Conservation (phyloP, 1,140 invertebrate species). For the Ips nitidus region DNA sequence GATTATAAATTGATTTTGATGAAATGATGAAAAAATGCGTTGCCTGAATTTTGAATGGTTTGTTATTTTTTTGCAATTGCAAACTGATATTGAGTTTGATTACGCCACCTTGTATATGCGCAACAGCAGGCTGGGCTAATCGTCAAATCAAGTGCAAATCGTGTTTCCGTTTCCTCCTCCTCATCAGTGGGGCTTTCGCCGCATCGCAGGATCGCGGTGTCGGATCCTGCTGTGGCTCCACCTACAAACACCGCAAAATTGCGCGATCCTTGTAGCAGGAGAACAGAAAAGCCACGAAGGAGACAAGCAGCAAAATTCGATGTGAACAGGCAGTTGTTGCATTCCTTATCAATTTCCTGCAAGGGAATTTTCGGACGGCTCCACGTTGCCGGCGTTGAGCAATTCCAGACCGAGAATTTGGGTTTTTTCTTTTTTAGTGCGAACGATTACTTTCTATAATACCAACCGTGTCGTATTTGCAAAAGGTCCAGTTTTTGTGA, state of each 20-base stretch:
- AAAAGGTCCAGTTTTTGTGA: too few relatives aligned
- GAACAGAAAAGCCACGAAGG: slow-evolving; percentile 5
- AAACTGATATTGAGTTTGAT: too few relatives aligned
- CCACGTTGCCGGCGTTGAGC: too few relatives aligned
- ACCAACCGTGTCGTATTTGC: too few relatives aligned
- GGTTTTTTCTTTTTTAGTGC: too few relatives aligned
- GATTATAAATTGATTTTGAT: too few relatives aligned
- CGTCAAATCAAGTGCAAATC: background rate
- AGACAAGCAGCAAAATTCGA: background rate
- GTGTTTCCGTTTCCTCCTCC: background rate
- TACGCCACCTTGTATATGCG: background rate
- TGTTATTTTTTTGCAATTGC: too few relatives aligned
- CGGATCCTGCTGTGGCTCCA: slow-evolving; percentile 21
- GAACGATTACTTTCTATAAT: too few relatives aligned
- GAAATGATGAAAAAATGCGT: too few relatives aligned
- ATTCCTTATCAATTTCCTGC: background rate
- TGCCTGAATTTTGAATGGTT: too few relatives aligned
- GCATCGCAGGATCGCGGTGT: slow-evolving; percentile 4
- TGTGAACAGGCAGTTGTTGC: background rate
- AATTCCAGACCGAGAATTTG: too few relatives aligned
- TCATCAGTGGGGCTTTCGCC: slow-evolving; percentile 10
- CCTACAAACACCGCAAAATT: slow-evolving; percentile 33
- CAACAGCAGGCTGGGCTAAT: background rate
- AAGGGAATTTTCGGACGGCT: too few relatives aligned
- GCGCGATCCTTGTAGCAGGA: slow-evolving; percentile 23